Base-by-base conservation (phyloP, 2,113 vertebrate species). In the Seriola dumerili region DNA sequence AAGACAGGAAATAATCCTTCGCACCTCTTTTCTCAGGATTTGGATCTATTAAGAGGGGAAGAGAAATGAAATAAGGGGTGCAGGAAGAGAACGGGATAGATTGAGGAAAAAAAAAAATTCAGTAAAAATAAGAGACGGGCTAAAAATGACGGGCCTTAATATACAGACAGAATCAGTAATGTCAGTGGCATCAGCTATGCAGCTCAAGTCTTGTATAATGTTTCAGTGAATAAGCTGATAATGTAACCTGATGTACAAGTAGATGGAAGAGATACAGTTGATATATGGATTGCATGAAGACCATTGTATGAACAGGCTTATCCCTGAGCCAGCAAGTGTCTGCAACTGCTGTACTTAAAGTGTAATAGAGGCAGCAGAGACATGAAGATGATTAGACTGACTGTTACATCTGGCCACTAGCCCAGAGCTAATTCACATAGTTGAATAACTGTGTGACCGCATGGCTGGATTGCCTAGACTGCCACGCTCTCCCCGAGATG, bases 351-450 rank as follows among this genome's bases (percentile, higher is more conserved):
- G 54, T 38, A 48, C 48, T 63, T 84, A 75, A 54, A 82, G 38
- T 42, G 63, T 75, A 84, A 82, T 71, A 78, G 70, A 52, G 70
- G 72, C 54, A 69, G 54, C 58, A 59, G 32, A 86, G 80, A 85
- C 87, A 86, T 78, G 63, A 77, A 79, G 83, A 91, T 83, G 82
- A 89, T 90, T 80, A 76, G 86, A 83, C 79, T 72, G 83, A 68
- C 72, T 82, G 84, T 86, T 88, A 87, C 83, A 88, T 87, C 85
- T 92, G 91, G 88, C 89, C 67, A 74, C 78, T 84, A 79, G 86
- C 91, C 88, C 81, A 81, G 80, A 89, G 84, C 85, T 72, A 87
- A 88, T 91, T 90, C 85, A 78, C 86, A 84, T 76, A 72, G 90
- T 76, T 86, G 78, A 89, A 85, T 86, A 90, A 88, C 79, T 79